Conservation (phyloP, 2,888 invertebrate species). For the Ophraella communa region DNA sequence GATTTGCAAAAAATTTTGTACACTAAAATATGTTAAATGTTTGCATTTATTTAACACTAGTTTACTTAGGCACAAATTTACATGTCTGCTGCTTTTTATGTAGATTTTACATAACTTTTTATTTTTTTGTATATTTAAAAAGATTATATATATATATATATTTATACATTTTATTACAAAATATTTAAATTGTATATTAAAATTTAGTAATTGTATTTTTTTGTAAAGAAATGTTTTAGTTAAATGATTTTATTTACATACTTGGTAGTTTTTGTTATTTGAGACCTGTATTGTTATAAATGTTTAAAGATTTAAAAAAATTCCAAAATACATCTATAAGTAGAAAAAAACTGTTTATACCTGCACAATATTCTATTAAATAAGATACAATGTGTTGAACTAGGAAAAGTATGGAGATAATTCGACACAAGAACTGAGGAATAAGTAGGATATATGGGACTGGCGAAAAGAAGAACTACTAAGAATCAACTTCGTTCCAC, state of each 20-base stretch:
- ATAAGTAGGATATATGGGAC: too few relatives aligned
- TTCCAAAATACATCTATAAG: neutral
- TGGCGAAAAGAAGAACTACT: too few relatives aligned
- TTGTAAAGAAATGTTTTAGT: constrained; percentile 18
- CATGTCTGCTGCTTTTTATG: constrained; percentile 30
- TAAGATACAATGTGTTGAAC: neutral
- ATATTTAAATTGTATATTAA: constrained; percentile 30
- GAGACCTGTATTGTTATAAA: neutral
- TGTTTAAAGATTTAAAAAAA: too few relatives aligned
- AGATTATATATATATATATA: constrained; percentile 26
- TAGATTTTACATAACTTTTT: constrained; percentile 24
- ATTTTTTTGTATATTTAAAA: constrained; percentile 30
- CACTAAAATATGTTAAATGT: constrained; percentile 3
- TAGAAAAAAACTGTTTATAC: too few relatives aligned
- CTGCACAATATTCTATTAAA: too few relatives aligned
- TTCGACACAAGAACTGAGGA: too few relatives aligned
- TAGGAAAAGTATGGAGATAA: too few relatives aligned
- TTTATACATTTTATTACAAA: constrained; percentile 35
- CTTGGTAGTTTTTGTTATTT: neutral
- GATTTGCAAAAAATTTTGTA: neutral
- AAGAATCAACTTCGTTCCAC: too few relatives aligned
- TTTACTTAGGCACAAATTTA: constrained; percentile 34
- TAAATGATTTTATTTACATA: neutral
- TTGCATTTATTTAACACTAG: constrained; percentile 30
- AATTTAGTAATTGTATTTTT: constrained; percentile 24